phyloP scores from a whole-genome alignment of 2,113 vertebrate species.

The Colistium nudipinnis region DNA sequence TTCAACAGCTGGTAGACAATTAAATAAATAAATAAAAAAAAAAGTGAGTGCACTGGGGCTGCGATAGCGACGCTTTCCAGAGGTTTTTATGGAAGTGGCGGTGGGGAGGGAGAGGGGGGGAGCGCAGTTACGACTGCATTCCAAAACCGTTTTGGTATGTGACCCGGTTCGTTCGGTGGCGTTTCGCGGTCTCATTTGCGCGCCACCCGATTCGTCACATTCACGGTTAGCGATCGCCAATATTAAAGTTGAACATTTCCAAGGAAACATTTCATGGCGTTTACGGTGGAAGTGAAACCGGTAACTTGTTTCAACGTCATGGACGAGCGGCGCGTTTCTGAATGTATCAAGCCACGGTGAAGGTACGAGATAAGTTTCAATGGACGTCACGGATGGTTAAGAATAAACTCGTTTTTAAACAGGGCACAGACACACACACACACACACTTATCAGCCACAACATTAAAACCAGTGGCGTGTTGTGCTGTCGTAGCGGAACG shows the following conservation, averaged over 20 bases:
- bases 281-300: not conserved
- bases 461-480: too few species aligned
- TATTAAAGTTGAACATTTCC: not conserved
- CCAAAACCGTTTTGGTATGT: slow-evolving; percentile 28
- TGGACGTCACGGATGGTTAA: too few species aligned
- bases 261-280: not conserved
- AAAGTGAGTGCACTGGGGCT: slow-evolving; percentile 53
- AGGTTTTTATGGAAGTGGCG: slow-evolving; percentile 58
- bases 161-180: slow-evolving; percentile 52
- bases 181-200: slow-evolving; percentile 12
- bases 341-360: too few species aligned
- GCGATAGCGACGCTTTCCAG: slow-evolving; percentile 58
- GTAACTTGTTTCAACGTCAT: too few species aligned
- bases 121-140: slow-evolving; percentile 20
- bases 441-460: too few species aligned
- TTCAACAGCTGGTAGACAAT: slow-evolving; percentile 75
- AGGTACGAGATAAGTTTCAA: too few species aligned
- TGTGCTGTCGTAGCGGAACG: too few species aligned
- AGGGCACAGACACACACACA: too few species aligned
- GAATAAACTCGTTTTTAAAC: too few species aligned
- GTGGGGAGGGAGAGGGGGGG: not conserved
- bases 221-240: not conserved
- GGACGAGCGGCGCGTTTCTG: too few species aligned
- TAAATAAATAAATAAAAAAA: slow-evolving; percentile 50
- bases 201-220: not conserved